Conservation (phyloP, 2,888 invertebrate species). For the Lottia gigantea region DNA sequence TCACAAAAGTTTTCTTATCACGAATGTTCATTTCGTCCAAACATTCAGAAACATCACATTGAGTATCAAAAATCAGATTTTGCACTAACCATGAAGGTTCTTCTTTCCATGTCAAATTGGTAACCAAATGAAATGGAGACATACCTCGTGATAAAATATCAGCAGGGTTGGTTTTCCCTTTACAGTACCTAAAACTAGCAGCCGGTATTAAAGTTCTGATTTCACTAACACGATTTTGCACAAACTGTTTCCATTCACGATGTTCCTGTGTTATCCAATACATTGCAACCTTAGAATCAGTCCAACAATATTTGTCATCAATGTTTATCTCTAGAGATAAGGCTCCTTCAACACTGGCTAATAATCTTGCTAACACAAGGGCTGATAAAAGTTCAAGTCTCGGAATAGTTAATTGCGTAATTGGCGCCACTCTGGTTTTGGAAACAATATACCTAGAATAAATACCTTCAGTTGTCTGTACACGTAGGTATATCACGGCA, state of each 20-base stretch:
- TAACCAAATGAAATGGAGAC: background rate
- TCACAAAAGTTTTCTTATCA: background rate
- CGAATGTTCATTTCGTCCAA: slow-evolving; percentile 6
- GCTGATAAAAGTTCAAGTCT: background rate
- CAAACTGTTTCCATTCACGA: background rate
- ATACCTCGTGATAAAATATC: background rate
- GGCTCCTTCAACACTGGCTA: background rate
- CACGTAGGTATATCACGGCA: background rate
- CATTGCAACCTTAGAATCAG: background rate
- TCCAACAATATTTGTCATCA: background rate
- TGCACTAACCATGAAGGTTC: background rate
- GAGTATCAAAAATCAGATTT: background rate
- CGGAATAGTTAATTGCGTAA: background rate
- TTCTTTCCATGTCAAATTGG: background rate
- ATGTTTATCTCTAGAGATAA: background rate
- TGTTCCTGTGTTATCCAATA: background rate
- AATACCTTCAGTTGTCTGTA: background rate
- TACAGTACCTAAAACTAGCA: background rate
- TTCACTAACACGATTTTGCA: background rate
- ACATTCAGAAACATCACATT: background rate
- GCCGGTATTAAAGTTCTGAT: background rate
- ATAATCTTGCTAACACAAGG: background rate
- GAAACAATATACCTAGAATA: background rate
- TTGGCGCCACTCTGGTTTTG: background rate
- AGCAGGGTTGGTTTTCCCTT: background rate